A percentile compares a stretch with the other conserved stretches of the same genome.
Evolutionary conservation across 2,113 vertebrate genomes (phyloP).

Genomic region (Poicephalus meyeri): DNA sequence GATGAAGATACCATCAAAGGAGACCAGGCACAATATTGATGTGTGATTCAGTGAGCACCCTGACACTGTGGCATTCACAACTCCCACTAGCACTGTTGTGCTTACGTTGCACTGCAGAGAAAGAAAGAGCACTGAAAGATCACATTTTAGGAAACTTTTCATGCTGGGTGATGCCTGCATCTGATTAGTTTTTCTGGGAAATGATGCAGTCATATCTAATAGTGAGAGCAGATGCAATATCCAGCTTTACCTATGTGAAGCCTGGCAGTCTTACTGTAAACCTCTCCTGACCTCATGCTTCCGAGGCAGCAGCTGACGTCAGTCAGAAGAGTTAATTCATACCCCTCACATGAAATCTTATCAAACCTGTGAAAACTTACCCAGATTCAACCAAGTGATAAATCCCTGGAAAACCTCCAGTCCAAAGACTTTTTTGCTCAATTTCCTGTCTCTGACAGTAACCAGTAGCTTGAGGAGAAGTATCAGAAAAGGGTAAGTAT

Average conservation of each 20-base stretch:
- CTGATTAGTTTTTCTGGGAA: slow-evolving; percentile 4
- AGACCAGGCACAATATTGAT: not conserved
- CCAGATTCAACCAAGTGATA: slow-evolving; percentile 12
- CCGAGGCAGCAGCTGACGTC: not conserved
- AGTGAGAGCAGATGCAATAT: slow-evolving; percentile 1
- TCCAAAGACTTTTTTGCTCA: not conserved
- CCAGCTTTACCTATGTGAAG: not conserved
- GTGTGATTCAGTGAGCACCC: not conserved
- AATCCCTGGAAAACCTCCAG: slow-evolving; percentile 14
- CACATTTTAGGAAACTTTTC: not conserved
- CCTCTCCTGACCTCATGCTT: not conserved
- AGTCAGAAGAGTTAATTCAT: not conserved
- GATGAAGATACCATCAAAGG: not conserved
- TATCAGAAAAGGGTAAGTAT: not conserved
- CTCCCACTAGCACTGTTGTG: not conserved
- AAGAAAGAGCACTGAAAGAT: not conserved
- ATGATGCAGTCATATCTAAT: not conserved
- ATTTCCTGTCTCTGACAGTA: slow-evolving; percentile 3
- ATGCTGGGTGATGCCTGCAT: not conserved
- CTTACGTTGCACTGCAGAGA: not conserved
- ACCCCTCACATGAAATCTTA: not conserved
- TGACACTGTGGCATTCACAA: not conserved
- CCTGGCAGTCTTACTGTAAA: not conserved
- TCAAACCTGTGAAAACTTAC: slow-evolving; percentile 14
- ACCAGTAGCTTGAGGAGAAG: not conserved